Conservation (phyloP, 2,888 invertebrate species). For the Eupithecia abbreviata region DNA sequence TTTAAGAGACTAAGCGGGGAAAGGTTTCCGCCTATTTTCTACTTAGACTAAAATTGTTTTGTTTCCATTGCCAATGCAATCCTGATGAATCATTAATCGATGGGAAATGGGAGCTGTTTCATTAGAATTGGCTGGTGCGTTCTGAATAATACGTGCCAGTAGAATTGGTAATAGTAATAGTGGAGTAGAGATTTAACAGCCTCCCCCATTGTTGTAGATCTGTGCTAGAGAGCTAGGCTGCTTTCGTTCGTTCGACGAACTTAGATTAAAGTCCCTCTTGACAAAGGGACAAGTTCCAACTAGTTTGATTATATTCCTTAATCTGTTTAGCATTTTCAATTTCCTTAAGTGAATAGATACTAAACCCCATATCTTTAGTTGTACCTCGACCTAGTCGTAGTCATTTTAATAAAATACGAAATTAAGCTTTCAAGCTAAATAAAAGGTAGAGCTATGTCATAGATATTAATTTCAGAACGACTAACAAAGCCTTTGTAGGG, state of each 20-base stretch:
- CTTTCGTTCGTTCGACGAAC: constrained; percentile 26
- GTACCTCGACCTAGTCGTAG: too few species aligned
- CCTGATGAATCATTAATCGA: constrained; percentile 61
- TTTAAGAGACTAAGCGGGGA: constrained; percentile 78
- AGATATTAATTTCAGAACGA: constrained; percentile 12
- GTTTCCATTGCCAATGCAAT: constrained; percentile 66
- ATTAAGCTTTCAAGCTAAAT: not conserved
- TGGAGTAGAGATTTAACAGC: constrained; percentile 13
- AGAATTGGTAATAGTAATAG: constrained; percentile 15
- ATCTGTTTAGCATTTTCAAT: constrained; percentile 11
- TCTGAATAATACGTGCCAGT: constrained; percentile 17
- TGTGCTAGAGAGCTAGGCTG: constrained; percentile 7
- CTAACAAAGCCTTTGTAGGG: constrained; percentile 16
- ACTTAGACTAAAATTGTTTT: constrained; percentile 74
- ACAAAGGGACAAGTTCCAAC: constrained; percentile 28
- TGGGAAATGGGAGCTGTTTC: constrained; percentile 47
- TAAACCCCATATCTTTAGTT: not conserved
- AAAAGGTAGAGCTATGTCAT: not conserved
- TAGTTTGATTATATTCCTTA: constrained; percentile 28
- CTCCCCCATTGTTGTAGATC: not conserved
- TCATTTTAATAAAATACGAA: constrained; percentile 2
- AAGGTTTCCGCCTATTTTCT: constrained; percentile 71
- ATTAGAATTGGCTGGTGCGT: constrained; percentile 45
- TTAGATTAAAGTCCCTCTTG: constrained; percentile 33
- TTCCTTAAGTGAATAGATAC: not conserved